A percentile compares a stretch with the other conserved stretches of the same genome.
These are phyloP conservation scores for Triops longicaudatus DNA, from an alignment of 1,140 invertebrate genomes.

Conservation along the genomic window DNA sequence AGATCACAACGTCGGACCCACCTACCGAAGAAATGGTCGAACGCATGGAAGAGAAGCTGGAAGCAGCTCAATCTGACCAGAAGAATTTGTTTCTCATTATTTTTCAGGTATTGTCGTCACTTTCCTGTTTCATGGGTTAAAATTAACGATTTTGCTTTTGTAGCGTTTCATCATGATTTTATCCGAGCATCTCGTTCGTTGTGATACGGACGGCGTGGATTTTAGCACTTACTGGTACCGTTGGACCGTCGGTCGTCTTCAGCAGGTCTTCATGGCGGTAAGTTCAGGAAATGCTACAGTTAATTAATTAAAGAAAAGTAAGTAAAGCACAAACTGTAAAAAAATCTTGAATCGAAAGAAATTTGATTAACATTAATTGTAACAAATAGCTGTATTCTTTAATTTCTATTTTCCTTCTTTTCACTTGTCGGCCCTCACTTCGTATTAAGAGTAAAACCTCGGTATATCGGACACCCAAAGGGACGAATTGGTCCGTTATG, in stretches of 20 bases:
- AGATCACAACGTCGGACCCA: constrained; percentile 46
- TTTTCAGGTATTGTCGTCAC: constrained; percentile 61
- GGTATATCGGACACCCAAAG: no score
- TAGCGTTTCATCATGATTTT: constrained; percentile 95
- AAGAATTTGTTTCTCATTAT: constrained; percentile 96
- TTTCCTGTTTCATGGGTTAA: constrained; percentile 5
- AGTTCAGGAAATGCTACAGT: constrained; percentile 38
- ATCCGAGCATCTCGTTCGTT: constrained; percentile 87
- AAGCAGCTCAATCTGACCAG: constrained; percentile 88
- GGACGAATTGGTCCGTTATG: no score
- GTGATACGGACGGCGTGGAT: constrained; percentile 85
- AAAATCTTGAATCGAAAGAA: no score
- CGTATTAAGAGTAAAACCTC: no score
- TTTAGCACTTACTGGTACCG: constrained; percentile 94
- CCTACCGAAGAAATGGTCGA: constrained; percentile 82
- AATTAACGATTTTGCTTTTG: constrained; percentile 2
- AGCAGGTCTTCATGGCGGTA: constrained; percentile 91
- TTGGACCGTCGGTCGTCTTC: constrained; percentile 88
- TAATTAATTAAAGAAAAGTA: not conserved
- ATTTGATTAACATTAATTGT: no score
- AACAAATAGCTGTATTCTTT: no score
- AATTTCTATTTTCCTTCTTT: no score
- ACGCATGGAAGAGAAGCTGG: constrained; percentile 89
- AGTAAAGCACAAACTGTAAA: constrained; percentile 3
- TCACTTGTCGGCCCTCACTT: no score